A percentile compares a stretch with the other conserved stretches of the same genome.
These are phyloP conservation scores for Perca schrenkii DNA, from an alignment of 2,113 vertebrate species.

Conservation along the genomic window DNA sequence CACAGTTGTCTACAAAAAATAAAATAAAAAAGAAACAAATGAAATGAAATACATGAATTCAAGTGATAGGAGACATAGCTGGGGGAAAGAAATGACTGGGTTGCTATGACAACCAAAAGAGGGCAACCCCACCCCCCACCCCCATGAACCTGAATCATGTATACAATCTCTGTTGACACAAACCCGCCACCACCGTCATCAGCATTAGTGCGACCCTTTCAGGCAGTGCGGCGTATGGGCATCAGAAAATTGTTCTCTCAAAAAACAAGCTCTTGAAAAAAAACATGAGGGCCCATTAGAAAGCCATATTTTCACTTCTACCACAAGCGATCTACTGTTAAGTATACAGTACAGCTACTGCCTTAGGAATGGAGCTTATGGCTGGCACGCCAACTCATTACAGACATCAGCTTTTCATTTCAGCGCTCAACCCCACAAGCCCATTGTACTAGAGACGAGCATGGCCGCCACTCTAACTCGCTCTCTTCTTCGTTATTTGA, in stretches of 20 bases:
- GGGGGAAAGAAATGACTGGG: conserved; percentile 61
- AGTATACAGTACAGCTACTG: conserved; percentile 24
- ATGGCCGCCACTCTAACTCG: conserved; percentile 67
- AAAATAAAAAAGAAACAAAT: conserved; percentile 48
- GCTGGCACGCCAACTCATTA: conserved; percentile 50
- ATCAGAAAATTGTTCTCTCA: conserved; percentile 35
- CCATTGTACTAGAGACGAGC: conserved; percentile 70
- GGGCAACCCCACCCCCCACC: conserved; percentile 42
- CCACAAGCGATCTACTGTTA: conserved; percentile 14
- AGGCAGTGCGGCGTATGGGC: conserved; percentile 25
- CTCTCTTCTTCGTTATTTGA: conserved; percentile 68
- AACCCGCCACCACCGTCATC: conserved; percentile 33
- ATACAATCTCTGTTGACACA: conserved; percentile 55
- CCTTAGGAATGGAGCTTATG: conserved; percentile 40
- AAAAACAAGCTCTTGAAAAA: neutral
- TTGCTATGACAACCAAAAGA: conserved; percentile 80
- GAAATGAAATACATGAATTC: conserved; percentile 60
- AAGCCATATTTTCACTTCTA: conserved; percentile 8
- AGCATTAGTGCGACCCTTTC: conserved; percentile 29
- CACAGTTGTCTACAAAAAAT: conserved; percentile 41
- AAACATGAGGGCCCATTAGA: conserved; percentile 10
- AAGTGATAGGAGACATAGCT: conserved; percentile 62
- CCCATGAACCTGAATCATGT: conserved; percentile 62
- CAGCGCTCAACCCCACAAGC: conserved; percentile 58
- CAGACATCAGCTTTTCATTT: conserved; percentile 62